These are phyloP conservation scores for Andrena camellia DNA, from an alignment of 2,888 invertebrate species.

Conservation along the genomic window DNA sequence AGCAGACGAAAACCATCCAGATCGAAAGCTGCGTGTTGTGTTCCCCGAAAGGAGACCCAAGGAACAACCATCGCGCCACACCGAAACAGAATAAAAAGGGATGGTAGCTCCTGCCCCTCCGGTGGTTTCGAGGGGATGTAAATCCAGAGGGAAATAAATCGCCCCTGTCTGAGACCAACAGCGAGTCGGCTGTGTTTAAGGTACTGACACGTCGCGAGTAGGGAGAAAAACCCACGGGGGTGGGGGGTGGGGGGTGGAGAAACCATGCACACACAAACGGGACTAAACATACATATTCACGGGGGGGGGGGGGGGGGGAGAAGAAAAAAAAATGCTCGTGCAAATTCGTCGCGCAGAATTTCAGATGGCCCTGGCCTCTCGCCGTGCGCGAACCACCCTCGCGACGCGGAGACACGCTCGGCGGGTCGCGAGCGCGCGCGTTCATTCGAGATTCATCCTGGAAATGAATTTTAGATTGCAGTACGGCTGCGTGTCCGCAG, in stretches of 20 bases:
- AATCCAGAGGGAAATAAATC: slow-evolving; percentile 28
- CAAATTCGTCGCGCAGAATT: not conserved
- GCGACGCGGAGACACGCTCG: slow-evolving; percentile 32
- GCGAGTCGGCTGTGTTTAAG: slow-evolving; percentile 7
- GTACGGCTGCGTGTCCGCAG: slow-evolving; percentile 55
- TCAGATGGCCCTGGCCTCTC: slow-evolving; percentile 1
- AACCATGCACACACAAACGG: slow-evolving; percentile 8
- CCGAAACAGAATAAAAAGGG: not conserved
- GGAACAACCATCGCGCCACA: not conserved
- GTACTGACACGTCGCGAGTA: not conserved
- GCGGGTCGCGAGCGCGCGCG: slow-evolving; percentile 4
- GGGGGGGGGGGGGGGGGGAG: not conserved
- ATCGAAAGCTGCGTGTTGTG: too few relatives aligned
- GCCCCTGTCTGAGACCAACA: slow-evolving; percentile 11
- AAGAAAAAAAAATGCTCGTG: not conserved
- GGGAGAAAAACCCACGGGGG: not conserved
- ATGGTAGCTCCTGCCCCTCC: too few relatives aligned
- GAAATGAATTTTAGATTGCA: slow-evolving; percentile 70
- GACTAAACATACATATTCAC: slow-evolving; percentile 10
- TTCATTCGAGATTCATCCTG: slow-evolving; percentile 67
- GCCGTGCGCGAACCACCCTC: slow-evolving; percentile 7
- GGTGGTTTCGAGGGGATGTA: slow-evolving; percentile 13
- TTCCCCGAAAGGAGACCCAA: not conserved
- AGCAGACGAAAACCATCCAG: too few relatives aligned
- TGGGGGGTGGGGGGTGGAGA: slow-evolving; percentile 11